Conservation (phyloP, 2,797 vertebrate species). For the Dermochelys coriacea region DNA sequence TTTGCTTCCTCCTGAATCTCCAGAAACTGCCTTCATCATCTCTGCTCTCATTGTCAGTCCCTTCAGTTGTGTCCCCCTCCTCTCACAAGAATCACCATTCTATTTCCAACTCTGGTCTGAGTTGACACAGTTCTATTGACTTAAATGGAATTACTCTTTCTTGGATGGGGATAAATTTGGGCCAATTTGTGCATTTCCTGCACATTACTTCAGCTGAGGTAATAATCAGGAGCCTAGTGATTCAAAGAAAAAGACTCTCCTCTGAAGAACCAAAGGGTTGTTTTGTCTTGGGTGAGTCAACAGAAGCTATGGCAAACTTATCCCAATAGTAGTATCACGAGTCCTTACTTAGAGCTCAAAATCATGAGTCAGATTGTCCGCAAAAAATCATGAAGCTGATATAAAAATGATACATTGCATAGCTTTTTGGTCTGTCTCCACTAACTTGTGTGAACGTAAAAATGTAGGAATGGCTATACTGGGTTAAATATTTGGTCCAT, state of each 20-base stretch:
- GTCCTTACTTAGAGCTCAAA: not conserved
- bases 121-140: not conserved
- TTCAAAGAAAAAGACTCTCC: not conserved
- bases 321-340: not conserved
- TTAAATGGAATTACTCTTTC: not conserved
- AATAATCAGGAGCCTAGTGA: not conserved
- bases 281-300: not conserved
- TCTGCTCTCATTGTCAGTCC: not conserved
- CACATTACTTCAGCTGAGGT: not conserved
- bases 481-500: not conserved
- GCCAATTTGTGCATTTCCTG: not conserved
- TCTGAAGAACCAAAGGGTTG: not conserved
- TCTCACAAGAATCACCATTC: not conserved
- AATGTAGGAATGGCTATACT: not conserved
- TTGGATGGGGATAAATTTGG: not conserved
- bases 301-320: not conserved
- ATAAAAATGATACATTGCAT: not conserved
- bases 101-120: not conserved
- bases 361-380: not conserved
- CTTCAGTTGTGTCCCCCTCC: not conserved
- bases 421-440: not conserved
- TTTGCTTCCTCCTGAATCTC: constrained; percentile 24
- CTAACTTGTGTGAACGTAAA: not conserved
- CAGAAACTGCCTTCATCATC: not conserved
- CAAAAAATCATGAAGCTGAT: not conserved